Evolutionary conservation across 2,797 vertebrate species (phyloP).

Genomic region (Melanotaenia maccullochi): DNA sequence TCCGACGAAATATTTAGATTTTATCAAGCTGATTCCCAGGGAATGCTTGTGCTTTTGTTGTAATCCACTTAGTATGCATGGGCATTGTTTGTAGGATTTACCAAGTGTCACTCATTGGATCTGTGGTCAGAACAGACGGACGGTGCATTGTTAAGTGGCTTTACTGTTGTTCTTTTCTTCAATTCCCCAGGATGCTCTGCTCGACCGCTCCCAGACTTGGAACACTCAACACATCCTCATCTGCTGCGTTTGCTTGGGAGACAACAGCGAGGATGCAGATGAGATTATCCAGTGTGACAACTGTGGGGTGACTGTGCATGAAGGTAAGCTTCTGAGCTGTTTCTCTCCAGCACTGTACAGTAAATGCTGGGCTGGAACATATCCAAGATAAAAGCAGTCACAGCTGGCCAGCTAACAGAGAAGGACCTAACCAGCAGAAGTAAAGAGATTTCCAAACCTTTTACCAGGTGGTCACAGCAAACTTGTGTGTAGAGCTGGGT

Average conservation of each 20-base stretch:
- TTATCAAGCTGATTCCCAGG: conserved; percentile 58
- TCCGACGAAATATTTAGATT: conserved; percentile 59
- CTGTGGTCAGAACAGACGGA: conserved; percentile 43
- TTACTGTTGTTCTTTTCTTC: conserved; percentile 40
- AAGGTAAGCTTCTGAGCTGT: conserved; percentile 85
- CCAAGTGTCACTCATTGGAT: conserved; percentile 48
- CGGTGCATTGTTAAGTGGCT: conserved; percentile 28
- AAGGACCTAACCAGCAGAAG: no score
- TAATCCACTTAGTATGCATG: conserved; percentile 48
- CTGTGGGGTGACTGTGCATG: conserved; percentile 98
- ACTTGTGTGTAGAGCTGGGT: no score
- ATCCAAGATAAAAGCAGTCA: not conserved
- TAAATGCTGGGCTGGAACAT: not conserved
- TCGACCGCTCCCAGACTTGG: conserved; percentile 94
- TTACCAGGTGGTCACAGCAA: no score
- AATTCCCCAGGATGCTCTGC: conserved; percentile 88
- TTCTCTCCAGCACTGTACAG: not conserved
- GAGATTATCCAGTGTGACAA: conserved; percentile 99
- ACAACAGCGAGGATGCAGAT: conserved; percentile 98
- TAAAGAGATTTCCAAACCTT: no score
- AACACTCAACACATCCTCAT: conserved; percentile 97
- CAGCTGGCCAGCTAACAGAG: no score
- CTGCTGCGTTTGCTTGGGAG: conserved; percentile 98
- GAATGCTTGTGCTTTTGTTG: conserved; percentile 10
- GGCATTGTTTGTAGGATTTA: conserved; percentile 55